Evolutionary conservation across 2,797 vertebrate species (phyloP), one percentile per base, ranked within the genome.

Genomic region (Siniperca obscura): DNA sequence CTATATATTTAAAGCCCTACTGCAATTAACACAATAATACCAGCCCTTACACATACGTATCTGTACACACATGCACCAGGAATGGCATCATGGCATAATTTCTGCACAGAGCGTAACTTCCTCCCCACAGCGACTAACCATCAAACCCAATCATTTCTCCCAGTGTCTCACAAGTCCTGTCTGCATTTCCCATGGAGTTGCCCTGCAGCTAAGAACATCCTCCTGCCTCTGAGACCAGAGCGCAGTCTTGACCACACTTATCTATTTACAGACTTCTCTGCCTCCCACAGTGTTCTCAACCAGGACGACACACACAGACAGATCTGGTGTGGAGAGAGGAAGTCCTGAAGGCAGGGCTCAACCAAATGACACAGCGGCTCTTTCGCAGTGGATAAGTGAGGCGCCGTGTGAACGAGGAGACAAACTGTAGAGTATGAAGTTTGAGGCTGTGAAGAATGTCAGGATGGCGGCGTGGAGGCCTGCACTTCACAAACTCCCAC

Each of bases 281-380:
- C 87, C 90, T 91, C 91, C 91, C 89, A 91, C 85, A 25, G 70
- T 83, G 89, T 90, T 92, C 88, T 91, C 90, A 91, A 91, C 86
- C 86, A 87, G 70, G 78, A 72, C 9, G 48, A 77, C 87, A 70
- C 85, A 74, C 77, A 65, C 64, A 87, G 73, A 85, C 88, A 74
- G 85, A 76, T 59, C 78, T 80, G 84, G 90, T 88, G 86, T 74
- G 80, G 83, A 85, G 70, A 82, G 80, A 86, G 90, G 87, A 90
- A 85, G 88, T 85, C 77, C 73, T 66, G 76, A 66, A 86, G 82
- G 86, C 82, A 48, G 77, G 78, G 70, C 56, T 50, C 53, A 21
- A 84, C 74, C 74, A 91, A 91, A 93, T 90, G 86, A 89, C 85
- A 89, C 71, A 59, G 76, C 55, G 74, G 48, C 36, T 77, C 1